Percentiles rank a stretch among this genome's conserved stretches.
Evolutionary conservation across 1,140 invertebrate species (phyloP).

Genomic region (Leptopilina boulardi): DNA sequence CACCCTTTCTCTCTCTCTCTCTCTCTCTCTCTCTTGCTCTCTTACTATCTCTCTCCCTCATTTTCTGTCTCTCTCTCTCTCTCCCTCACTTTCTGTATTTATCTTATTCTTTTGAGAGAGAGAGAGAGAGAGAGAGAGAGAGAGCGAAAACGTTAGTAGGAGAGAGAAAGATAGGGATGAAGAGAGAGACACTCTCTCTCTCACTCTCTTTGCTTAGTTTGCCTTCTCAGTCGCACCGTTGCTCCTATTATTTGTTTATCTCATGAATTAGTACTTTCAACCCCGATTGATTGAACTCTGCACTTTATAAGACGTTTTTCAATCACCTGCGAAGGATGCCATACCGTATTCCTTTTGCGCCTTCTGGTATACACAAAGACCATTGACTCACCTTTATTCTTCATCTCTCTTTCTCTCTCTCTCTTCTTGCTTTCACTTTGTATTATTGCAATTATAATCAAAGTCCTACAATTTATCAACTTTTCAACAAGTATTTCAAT

Average conservation of each 20-base stretch:
- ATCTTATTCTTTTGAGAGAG: no score
- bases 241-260: conserved; percentile 39
- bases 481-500: no score
- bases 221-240: conserved; percentile 4
- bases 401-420: neutral
- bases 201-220: neutral
- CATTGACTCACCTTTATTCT: neutral
- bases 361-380: neutral
- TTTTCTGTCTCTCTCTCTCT: conserved; percentile 38
- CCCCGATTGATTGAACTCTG: conserved; percentile 49
- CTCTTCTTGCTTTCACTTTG: neutral
- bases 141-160: no score
- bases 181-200: conserved; percentile 28
- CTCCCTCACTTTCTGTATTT: neutral
- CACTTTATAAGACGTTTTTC: conserved; percentile 6
- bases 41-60: neutral
- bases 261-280: conserved; percentile 50
- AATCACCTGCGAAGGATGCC: neutral
- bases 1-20: conserved; percentile 40
- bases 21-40: conserved; percentile 33
- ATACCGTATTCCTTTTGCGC: neutral
- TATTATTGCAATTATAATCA: no score
- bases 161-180: no score
- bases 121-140: no score
- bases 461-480: no score